A percentile compares a stretch with the other conserved stretches of the same genome.
Conservation (phyloP, 2,888 invertebrate genomes). For the Endotricha flammealis region DNA sequence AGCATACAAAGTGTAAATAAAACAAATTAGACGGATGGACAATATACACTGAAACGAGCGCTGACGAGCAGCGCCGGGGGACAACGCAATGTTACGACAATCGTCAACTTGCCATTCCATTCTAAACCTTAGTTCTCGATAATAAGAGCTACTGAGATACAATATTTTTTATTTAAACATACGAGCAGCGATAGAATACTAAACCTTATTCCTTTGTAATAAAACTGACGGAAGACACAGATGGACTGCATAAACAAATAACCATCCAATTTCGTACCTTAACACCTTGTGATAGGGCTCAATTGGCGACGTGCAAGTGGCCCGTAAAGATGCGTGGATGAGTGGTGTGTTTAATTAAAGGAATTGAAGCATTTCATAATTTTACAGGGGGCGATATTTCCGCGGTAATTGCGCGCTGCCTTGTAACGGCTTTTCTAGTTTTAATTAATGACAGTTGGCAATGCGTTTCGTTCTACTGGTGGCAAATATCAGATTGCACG, state of each 20-base stretch:
- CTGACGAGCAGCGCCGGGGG: not conserved
- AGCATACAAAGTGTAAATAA: not conserved
- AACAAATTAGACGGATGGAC: not conserved
- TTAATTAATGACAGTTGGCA: conserved; percentile 2
- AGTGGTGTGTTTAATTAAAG: conserved; percentile 9
- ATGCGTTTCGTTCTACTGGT: too few relatives aligned
- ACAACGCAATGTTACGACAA: not conserved
- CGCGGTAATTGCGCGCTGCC: conserved; percentile 5
- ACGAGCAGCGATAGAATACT: not conserved
- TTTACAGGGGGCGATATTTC: conserved; percentile 6
- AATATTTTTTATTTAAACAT: not conserved
- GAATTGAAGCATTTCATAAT: conserved; percentile 9
- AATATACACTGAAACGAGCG: not conserved
- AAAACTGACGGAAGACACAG: not conserved
- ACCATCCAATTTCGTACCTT: not conserved
- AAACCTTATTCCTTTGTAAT: not conserved
- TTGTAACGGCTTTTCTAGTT: conserved; percentile 6
- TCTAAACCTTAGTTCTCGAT: not conserved
- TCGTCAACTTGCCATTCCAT: not conserved
- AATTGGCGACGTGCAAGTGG: not conserved
- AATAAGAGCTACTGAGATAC: not conserved
- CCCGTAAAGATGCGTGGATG: conserved; percentile 1
- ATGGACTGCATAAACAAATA: not conserved
- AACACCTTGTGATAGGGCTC: not conserved
- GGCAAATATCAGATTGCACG: too few relatives aligned